phyloP scores from a whole-genome alignment of 1,140 invertebrate genomes.

The Berghia stephanieae region DNA sequence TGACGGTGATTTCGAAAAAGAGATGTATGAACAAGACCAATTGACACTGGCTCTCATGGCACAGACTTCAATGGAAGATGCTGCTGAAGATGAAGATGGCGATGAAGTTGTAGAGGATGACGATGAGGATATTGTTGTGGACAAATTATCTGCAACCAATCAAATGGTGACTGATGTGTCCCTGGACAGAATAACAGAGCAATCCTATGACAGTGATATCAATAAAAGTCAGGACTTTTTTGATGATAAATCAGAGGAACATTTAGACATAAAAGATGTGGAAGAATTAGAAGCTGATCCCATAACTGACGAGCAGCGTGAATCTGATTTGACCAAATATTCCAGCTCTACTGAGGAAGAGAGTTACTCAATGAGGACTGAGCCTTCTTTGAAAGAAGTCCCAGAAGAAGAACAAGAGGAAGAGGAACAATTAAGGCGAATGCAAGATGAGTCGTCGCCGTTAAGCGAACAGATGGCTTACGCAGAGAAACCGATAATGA shows the following conservation, averaged over 20 bases:
- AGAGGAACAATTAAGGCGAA: no score
- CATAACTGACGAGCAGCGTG: constrained; percentile 18
- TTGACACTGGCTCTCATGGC: constrained; percentile 36
- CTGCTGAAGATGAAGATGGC: not conserved
- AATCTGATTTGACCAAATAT: not conserved
- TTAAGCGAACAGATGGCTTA: not conserved
- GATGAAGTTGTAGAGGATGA: constrained; percentile 13
- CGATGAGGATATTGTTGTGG: not conserved
- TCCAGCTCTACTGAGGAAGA: not conserved
- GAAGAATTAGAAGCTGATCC: constrained; percentile 24
- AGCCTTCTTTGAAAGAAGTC: constrained; percentile 21
- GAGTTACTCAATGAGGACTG: constrained; percentile 10
- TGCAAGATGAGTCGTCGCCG: not conserved
- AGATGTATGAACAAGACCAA: constrained; percentile 37
- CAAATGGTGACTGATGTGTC: not conserved
- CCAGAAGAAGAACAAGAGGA: constrained; percentile 32
- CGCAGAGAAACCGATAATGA: not conserved
- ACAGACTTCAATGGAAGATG: constrained; percentile 8
- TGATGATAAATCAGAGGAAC: constrained; percentile 34
- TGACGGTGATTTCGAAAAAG: constrained; percentile 30
- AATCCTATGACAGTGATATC: constrained; percentile 19
- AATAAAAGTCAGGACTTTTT: constrained; percentile 42
- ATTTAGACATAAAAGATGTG: constrained; percentile 8
- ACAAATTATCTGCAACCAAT: not conserved
- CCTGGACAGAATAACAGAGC: constrained; percentile 19